Evolutionary conservation across 2,888 invertebrate species (phyloP).

Genomic region (Cryptus viduatorius): DNA sequence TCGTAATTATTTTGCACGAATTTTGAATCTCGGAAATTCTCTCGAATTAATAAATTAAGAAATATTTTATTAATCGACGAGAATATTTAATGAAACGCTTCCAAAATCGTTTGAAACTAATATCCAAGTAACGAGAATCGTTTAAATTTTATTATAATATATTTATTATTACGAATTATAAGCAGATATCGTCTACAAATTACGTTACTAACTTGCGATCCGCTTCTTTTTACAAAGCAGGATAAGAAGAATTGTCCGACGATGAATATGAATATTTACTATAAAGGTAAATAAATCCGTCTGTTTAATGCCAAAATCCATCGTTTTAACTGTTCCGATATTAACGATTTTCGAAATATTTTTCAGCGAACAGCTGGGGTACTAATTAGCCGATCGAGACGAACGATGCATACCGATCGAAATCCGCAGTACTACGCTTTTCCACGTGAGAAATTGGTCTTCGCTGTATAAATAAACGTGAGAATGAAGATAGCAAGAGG

Average conservation of each 20-base stretch:
- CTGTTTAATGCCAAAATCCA: neutral
- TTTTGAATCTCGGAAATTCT: no score
- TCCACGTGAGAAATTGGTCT: slow-evolving; percentile 77
- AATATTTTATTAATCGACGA: no score
- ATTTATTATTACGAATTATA: neutral
- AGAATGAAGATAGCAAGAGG: slow-evolving; percentile 56
- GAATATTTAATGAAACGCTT: no score
- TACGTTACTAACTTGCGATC: neutral
- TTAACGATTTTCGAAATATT: neutral
- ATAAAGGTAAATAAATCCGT: slow-evolving; percentile 89
- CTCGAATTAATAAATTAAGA: no score
- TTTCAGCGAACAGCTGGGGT: slow-evolving; percentile 94
- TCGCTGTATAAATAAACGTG: slow-evolving; percentile 77
- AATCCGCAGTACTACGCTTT: slow-evolving; percentile 80
- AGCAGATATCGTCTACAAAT: neutral
- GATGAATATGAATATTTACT: slow-evolving; percentile 96
- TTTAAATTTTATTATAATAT: no score
- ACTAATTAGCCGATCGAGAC: slow-evolving; percentile 87
- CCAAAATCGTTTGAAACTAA: no score
- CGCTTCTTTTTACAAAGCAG: slow-evolving; percentile 82
- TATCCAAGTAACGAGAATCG: no score
- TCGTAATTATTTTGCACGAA: no score
- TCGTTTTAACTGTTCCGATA: neutral
- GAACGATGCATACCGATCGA: slow-evolving; percentile 70
- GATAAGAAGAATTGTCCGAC: slow-evolving; percentile 94